Conservation (phyloP, 2,797 vertebrate genomes). For the Dipus sagitta region DNA sequence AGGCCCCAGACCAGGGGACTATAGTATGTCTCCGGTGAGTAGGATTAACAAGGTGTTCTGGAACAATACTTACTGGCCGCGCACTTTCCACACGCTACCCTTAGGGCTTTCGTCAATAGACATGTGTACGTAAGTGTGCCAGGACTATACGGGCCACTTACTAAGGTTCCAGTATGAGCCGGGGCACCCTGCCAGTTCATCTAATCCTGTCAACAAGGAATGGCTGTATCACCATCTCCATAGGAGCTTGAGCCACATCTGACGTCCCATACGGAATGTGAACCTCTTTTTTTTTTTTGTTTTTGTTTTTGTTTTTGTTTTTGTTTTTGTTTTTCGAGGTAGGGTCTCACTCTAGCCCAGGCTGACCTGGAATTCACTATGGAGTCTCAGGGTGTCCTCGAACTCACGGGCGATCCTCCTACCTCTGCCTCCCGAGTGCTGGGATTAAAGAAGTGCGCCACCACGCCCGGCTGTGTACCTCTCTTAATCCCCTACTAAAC, state of each 20-base stretch:
- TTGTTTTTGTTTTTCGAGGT: too few relatives aligned
- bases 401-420: too few relatives aligned
- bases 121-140: background rate
- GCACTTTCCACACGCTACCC: background rate
- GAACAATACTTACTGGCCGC: background rate
- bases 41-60: background rate
- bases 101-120: background rate
- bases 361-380: too few relatives aligned
- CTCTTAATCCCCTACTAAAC: background rate
- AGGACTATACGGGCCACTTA: background rate
- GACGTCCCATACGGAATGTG: slow-evolving; percentile 22
- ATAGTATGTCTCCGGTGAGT: background rate
- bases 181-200: background rate
- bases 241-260: background rate
- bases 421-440: too few relatives aligned
- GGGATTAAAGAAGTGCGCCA: too few relatives aligned
- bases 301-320: too few relatives aligned
- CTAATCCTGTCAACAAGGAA: background rate
- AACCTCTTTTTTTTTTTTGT: slow-evolving; percentile 11
- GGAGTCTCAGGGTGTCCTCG: too few relatives aligned
- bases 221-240: background rate
- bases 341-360: too few relatives aligned
- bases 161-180: background rate
- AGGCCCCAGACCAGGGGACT: background rate
- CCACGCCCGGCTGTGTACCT: too few relatives aligned